Conservation (phyloP, 1,140 invertebrate species). For the Papilio xuthus region DNA sequence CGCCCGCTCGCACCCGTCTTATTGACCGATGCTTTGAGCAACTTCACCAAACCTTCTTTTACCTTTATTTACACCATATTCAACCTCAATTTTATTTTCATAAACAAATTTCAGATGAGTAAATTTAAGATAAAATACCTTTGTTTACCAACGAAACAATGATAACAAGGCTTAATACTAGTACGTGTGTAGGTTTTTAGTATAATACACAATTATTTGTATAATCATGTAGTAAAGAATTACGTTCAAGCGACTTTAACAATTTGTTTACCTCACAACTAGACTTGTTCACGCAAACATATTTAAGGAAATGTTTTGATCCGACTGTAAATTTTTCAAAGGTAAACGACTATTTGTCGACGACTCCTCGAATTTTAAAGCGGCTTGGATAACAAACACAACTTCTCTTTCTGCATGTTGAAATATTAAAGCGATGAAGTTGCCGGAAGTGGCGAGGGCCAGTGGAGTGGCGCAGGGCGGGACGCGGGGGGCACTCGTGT, state of each 20-base stretch:
- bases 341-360: slow-evolving; percentile 36
- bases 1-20: slow-evolving; percentile 49
- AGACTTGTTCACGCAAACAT: not conserved
- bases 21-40: slow-evolving; percentile 43
- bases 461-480: slow-evolving; percentile 42
- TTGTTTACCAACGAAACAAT: not conserved
- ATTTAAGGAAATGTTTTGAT: slow-evolving; percentile 25
- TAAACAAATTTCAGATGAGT: not conserved
- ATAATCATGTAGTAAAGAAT: not conserved
- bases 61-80: not conserved
- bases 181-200: too few relatives aligned
- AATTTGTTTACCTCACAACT: slow-evolving; percentile 8
- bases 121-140: not conserved
- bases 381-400: slow-evolving; percentile 60
- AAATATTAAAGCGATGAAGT: slow-evolving; percentile 74
- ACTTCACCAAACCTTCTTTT: not conserved
- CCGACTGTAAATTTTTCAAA: slow-evolving; percentile 38
- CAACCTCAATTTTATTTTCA: not conserved
- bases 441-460: slow-evolving; percentile 11
- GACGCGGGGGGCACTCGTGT: slow-evolving; percentile 55
- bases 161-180: not conserved
- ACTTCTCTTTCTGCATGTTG: slow-evolving; percentile 68
- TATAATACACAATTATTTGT: too few relatives aligned
- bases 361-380: slow-evolving; percentile 35
- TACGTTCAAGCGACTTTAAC: not conserved